phyloP scores from a whole-genome alignment of 2,797 vertebrate species.

The Poecilia wingei region DNA sequence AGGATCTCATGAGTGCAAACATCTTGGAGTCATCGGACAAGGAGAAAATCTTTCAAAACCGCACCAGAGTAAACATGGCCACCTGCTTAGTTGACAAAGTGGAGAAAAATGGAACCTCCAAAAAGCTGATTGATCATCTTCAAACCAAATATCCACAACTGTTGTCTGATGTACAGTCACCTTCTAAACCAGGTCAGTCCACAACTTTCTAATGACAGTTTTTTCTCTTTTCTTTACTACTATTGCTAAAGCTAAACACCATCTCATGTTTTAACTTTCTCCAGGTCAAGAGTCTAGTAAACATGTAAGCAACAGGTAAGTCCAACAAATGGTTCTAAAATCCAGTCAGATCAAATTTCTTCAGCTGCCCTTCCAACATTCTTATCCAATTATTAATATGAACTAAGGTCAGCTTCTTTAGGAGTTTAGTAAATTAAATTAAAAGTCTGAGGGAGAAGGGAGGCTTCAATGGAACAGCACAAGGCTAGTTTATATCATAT shows the following conservation, averaged over 20 bases:
- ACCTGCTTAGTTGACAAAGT: background rate
- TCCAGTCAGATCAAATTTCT: background rate
- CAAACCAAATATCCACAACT: background rate
- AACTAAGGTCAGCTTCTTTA: too few species aligned
- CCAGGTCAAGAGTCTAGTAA: background rate
- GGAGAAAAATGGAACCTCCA: background rate
- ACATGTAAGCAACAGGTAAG: background rate
- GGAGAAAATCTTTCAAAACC: background rate
- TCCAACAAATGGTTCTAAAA: background rate
- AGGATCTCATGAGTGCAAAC: background rate
- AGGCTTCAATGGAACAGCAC: too few species aligned
- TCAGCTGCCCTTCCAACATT: too few species aligned
- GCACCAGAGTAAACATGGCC: background rate
- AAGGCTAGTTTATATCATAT: too few species aligned
- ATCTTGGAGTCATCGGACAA: background rate
- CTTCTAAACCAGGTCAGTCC: background rate
- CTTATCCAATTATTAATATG: too few species aligned
- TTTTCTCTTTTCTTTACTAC: background rate
- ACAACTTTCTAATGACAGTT: background rate
- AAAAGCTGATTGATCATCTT: background rate
- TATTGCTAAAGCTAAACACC: background rate
- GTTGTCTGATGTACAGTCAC: background rate
- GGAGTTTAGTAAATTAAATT: too few species aligned
- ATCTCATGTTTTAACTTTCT: background rate
- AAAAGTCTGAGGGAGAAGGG: too few species aligned